These are phyloP conservation scores for Dendrophyllia cribrosa DNA, from an alignment of 64 coral and sea anemone species.

Conservation along the genomic window DNA sequence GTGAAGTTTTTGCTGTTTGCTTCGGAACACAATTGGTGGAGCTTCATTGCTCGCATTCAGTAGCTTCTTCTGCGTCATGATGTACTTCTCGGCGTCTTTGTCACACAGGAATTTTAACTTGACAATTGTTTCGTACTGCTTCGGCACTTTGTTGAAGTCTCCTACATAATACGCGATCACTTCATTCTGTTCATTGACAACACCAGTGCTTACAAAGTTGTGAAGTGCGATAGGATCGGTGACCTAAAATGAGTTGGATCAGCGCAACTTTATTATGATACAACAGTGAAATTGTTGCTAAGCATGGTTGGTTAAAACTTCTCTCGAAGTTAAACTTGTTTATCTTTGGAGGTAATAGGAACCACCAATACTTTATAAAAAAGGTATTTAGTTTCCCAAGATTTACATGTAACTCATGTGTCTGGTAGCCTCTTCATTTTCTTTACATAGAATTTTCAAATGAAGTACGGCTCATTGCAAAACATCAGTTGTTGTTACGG, in stretches of 20 bases:
- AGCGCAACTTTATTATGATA: not conserved
- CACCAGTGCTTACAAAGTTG: constrained; percentile 64
- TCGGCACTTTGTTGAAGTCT: constrained; percentile 13
- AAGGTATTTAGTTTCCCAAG: too few species aligned
- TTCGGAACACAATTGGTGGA: constrained; percentile 18
- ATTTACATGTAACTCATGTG: too few species aligned
- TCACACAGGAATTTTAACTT: constrained; percentile 38
- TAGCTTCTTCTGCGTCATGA: not conserved
- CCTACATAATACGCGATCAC: constrained; percentile 58
- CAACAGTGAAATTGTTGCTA: not conserved
- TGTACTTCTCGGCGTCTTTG: constrained; percentile 37
- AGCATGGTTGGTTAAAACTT: too few species aligned
- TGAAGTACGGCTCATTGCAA: too few species aligned
- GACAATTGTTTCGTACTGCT: constrained; percentile 53
- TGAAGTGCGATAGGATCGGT: constrained; percentile 49
- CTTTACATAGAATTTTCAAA: too few species aligned
- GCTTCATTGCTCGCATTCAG: not conserved
- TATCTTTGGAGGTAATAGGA: too few species aligned
- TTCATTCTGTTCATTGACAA: not conserved
- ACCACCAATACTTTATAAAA: too few species aligned
- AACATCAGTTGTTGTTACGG: too few species aligned
- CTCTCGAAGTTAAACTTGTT: too few species aligned
- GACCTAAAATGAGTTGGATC: not conserved
- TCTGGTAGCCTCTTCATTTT: too few species aligned
- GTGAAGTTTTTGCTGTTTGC: constrained; percentile 17